These are phyloP conservation scores for Aldabrachelys gigantea DNA, from an alignment of 2,113 vertebrate species.

Conservation along the genomic window DNA sequence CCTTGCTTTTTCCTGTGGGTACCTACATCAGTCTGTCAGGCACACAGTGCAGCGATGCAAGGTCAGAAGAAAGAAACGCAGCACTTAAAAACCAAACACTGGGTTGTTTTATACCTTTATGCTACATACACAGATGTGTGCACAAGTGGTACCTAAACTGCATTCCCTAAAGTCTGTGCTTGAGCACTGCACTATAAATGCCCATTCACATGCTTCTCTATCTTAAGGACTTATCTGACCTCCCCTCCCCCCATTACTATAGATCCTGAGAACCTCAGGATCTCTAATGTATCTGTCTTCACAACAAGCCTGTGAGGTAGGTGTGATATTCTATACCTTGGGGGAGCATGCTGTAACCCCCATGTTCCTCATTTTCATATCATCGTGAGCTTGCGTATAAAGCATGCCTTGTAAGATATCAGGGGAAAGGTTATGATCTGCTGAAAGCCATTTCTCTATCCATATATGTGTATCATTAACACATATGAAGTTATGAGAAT, in stretches of 20 bases:
- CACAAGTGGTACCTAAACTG: not conserved
- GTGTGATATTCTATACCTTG: no score
- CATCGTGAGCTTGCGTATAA: no score
- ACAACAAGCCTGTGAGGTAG: not conserved
- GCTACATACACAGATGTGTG: accelerated
- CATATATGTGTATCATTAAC: no score
- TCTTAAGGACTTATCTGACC: not conserved
- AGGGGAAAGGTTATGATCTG: no score
- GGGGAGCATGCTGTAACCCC: no score
- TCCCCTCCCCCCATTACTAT: no score
- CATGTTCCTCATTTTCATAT: no score
- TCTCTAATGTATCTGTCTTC: not conserved
- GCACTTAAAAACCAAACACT: not conserved
- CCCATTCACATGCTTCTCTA: not conserved
- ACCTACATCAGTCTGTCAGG: not conserved
- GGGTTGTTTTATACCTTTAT: no score
- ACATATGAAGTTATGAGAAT: no score
- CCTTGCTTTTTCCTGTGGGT: not conserved
- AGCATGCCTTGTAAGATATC: no score
- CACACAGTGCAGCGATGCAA: not conserved
- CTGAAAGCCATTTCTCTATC: no score
- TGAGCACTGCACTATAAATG: accelerated
- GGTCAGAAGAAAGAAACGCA: not conserved
- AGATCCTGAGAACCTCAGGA: not conserved
- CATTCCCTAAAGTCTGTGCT: accelerated